Evolutionary conservation across 2,888 invertebrate genomes (phyloP).

Genomic region (Spilosoma lubricipeda): DNA sequence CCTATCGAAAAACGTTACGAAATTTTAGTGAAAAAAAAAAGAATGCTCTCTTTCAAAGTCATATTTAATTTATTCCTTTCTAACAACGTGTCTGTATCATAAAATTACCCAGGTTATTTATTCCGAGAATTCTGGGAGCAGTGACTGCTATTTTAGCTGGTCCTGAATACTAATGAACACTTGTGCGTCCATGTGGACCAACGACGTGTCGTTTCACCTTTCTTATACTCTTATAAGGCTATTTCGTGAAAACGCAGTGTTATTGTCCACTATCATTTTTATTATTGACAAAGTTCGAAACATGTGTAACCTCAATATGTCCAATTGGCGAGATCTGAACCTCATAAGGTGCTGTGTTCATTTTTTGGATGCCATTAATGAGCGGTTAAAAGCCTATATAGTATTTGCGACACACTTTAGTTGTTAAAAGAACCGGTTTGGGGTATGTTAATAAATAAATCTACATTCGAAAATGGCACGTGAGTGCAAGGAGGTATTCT

Average conservation of each 20-base stretch:
- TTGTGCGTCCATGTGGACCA: neutral
- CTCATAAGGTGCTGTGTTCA: neutral
- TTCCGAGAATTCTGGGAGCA: constrained; percentile 34
- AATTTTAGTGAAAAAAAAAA: neutral
- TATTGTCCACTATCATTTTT: neutral
- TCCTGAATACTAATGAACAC: constrained; percentile 37
- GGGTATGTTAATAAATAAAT: constrained; percentile 5
- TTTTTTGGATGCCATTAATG: constrained; percentile 2
- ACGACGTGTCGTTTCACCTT: neutral
- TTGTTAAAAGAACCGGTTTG: constrained; percentile 5
- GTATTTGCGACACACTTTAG: neutral
- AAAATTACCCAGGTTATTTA: constrained; percentile 9
- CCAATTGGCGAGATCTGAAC: no score
- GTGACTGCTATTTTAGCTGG: constrained; percentile 33
- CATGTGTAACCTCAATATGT: neutral
- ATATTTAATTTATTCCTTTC: neutral
- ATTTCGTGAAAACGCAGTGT: neutral
- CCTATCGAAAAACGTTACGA: neutral
- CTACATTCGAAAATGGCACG: constrained; percentile 11
- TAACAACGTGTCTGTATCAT: neutral
- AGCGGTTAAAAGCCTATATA: neutral
- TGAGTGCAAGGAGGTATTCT: neutral
- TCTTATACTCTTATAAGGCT: neutral
- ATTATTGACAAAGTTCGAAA: neutral
- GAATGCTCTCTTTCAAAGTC: neutral